A percentile compares a stretch with the other conserved stretches of the same genome.
phyloP scores from a whole-genome alignment of 2,888 invertebrate species.

The Sericinus montela region DNA sequence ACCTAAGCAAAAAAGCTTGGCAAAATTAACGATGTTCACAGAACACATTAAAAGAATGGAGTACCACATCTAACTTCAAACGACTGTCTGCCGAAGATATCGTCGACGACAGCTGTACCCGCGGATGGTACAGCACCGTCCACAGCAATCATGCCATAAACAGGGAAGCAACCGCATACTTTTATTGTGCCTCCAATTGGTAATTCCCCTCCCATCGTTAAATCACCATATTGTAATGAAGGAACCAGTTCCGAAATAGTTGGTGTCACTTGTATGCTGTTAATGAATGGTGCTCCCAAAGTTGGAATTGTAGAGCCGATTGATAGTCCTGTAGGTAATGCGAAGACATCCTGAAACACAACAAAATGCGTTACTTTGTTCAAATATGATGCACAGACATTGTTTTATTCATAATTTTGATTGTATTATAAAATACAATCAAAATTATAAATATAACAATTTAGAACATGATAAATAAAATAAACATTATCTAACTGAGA shows the following conservation, averaged over 20 bases:
- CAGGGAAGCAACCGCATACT: constrained; percentile 58
- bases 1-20: constrained; percentile 3
- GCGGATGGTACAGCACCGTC: constrained; percentile 53
- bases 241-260: constrained; percentile 54
- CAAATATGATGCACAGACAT: background rate
- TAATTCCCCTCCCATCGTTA: constrained; percentile 50
- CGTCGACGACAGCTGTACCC: constrained; percentile 47
- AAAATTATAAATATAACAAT: too few relatives aligned
- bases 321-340: constrained; percentile 15
- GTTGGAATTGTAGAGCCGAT: constrained; percentile 11
- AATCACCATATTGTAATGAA: constrained; percentile 52
- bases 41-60: constrained; percentile 14
- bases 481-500: too few relatives aligned
- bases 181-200: constrained; percentile 57
- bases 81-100: constrained; percentile 37
- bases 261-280: constrained; percentile 41
- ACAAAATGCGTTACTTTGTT: background rate
- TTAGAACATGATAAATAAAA: too few relatives aligned
- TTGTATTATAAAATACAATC: too few relatives aligned
- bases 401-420: too few relatives aligned
- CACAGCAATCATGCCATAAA: constrained; percentile 54
- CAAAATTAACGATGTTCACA: constrained; percentile 14
- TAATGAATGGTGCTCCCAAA: constrained; percentile 22
- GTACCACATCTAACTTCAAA: constrained; percentile 26
- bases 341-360: constrained; percentile 22